phyloP scores from a whole-genome alignment of 1,140 invertebrate genomes.

The Contarinia nasturtii region DNA sequence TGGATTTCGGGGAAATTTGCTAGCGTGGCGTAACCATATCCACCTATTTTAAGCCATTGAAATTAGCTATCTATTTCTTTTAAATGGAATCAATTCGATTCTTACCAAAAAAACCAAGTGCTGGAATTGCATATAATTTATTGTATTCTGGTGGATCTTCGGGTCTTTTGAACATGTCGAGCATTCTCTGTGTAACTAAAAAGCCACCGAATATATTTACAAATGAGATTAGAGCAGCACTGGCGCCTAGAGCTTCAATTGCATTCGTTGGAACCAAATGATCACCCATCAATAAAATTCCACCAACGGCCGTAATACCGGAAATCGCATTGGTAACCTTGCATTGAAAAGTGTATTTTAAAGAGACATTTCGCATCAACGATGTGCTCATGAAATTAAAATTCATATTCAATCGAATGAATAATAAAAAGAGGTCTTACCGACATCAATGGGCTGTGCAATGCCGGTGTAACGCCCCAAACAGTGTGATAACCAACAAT shows the following conservation, averaged over 20 bases:
- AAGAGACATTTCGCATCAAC: no score
- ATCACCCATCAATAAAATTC: slow-evolving; percentile 62
- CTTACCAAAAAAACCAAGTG: slow-evolving; percentile 41
- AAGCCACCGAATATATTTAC: slow-evolving; percentile 87
- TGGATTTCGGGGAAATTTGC: slow-evolving; percentile 60
- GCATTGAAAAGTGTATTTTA: no score
- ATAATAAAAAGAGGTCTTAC: no score
- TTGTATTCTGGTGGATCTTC: slow-evolving; percentile 76
- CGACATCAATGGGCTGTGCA: slow-evolving; percentile 83
- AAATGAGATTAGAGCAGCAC: slow-evolving; percentile 72
- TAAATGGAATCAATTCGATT: no score
- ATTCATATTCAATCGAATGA: no score
- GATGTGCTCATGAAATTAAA: no score
- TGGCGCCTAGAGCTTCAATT: slow-evolving; percentile 48
- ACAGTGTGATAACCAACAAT: slow-evolving; percentile 82
- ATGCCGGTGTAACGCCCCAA: slow-evolving; percentile 77
- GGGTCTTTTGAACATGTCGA: slow-evolving; percentile 76
- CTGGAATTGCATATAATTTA: slow-evolving; percentile 61
- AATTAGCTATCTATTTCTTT: no score
- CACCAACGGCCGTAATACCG: slow-evolving; percentile 79
- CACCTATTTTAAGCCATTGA: slow-evolving; percentile 15
- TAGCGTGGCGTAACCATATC: slow-evolving; percentile 46
- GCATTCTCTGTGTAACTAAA: slow-evolving; percentile 73
- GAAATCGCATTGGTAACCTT: slow-evolving; percentile 76
- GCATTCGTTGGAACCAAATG: slow-evolving; percentile 50